Evolutionary conservation across 2,113 vertebrate genomes (phyloP), one percentile per base, ranked within the genome.

Genomic region (Zapus hudsonius): DNA sequence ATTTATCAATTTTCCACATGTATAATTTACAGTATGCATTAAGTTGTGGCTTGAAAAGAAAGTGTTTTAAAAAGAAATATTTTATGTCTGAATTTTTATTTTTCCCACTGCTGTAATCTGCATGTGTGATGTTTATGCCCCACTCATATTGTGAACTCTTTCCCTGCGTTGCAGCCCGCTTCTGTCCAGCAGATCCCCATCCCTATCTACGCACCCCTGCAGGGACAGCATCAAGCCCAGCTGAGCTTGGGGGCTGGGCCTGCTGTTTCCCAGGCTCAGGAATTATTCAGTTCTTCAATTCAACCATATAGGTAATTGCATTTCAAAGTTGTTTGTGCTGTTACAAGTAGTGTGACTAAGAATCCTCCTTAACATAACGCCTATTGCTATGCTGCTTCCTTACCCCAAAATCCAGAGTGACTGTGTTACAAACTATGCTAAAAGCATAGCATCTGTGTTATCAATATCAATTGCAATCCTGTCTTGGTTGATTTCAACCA

Each of bases 151-250:
- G 0, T 29, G 47, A 6, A 6, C 47, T 67, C 80, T 81, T 25
- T 47, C 31, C 36, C 86, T 95, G 13, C 94, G 3, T 84, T 94
- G 13, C 93, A 99, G 99, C 99, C 99, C 61, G 97, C 99, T 85
- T 99, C 99, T 11, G 99, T 99, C 96, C 99, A 99, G 97, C 99
- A 99, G 98, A 99, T 99, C 94, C 99, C 99, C 44, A 99, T 99
- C 84, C 94, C 99, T 96, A 98, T 99, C 97, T 99, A 99, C 82
- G 99, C 99, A 63, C 99, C 99, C 2, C 98, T 99, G 61, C 99
- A 99, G 96, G 99, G 99, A 38, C 99, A 99, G 96, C 98, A 98
- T 96, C 98, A 98, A 93, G 98, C 99, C 91, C 99, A 99, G 90
- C 97, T 99, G 38, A 98, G 99, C 94, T 98, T 99, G 69, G 98